Conservation (phyloP, 2,888 invertebrate genomes). For the Himalopsyche anomala region DNA sequence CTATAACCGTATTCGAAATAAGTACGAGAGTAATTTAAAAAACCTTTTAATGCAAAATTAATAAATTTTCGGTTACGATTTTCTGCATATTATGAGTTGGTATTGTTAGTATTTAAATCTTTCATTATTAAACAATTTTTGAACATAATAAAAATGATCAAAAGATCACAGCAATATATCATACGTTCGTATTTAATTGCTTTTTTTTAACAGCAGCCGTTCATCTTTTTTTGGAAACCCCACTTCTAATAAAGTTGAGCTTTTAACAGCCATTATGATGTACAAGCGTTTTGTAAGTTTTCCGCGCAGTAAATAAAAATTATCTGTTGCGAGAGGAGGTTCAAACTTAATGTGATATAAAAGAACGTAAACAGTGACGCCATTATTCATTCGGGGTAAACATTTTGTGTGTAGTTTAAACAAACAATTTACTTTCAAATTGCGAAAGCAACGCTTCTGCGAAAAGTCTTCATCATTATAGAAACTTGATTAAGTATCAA, state of each 20-base stretch:
- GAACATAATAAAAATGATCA: background rate
- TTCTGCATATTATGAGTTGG: too few species aligned
- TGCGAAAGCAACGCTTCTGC: background rate
- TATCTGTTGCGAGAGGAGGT: constrained; percentile 38
- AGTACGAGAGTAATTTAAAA: too few species aligned
- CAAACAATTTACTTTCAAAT: constrained; percentile 36
- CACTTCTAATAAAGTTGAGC: constrained; percentile 10
- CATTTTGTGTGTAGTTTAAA: background rate
- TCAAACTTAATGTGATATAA: constrained; percentile 6
- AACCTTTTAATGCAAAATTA: too few species aligned
- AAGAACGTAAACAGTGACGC: background rate
- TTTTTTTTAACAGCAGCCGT: background rate
- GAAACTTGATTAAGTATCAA: constrained; percentile 20
- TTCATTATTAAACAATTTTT: background rate
- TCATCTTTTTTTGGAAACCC: background rate
- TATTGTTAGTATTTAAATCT: too few species aligned
- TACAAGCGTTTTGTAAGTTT: constrained; percentile 1
- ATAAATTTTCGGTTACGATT: too few species aligned
- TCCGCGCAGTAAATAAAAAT: constrained; percentile 23
- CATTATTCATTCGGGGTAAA: constrained; percentile 21
- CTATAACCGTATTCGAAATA: too few species aligned
- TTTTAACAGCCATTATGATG: constrained; percentile 8
- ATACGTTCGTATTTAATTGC: background rate
- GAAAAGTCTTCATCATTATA: constrained; percentile 1
- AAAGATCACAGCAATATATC: background rate